phyloP scores from a whole-genome alignment of 64 coral and sea anemone genomes.

The Actinia equina region DNA sequence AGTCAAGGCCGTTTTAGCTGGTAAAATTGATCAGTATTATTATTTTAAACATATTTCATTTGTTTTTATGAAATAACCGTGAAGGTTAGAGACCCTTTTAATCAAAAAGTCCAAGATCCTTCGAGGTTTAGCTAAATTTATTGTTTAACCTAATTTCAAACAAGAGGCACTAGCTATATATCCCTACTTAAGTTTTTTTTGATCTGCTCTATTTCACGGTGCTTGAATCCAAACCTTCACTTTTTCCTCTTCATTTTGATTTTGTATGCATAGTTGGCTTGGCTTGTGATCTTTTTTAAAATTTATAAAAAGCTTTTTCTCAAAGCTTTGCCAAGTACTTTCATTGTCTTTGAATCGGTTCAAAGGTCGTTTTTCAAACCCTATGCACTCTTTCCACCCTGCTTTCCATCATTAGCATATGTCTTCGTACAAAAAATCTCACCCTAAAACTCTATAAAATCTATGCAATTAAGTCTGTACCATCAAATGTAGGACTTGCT shows the following conservation, averaged over 20 bases:
- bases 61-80: neutral
- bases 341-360: neutral
- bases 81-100: neutral
- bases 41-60: neutral
- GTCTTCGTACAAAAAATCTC: too few species aligned
- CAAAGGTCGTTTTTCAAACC: neutral
- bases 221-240: neutral
- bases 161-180: neutral
- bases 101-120: neutral
- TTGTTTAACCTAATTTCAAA: neutral
- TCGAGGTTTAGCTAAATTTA: neutral
- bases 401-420: neutral
- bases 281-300: neutral
- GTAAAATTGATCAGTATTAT: conserved; percentile 21
- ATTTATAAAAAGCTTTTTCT: neutral
- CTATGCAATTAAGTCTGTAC: too few species aligned
- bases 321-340: neutral
- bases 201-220: too few species aligned
- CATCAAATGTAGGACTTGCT: too few species aligned
- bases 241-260: neutral
- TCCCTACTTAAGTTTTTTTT: neutral
- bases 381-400: neutral
- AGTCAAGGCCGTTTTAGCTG: conserved; percentile 91
- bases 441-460: neutral
- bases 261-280: neutral